Evolutionary conservation across 2,113 vertebrate genomes (phyloP), one percentile per base, ranked within the genome.

Genomic region (Leucosticte australis): DNA sequence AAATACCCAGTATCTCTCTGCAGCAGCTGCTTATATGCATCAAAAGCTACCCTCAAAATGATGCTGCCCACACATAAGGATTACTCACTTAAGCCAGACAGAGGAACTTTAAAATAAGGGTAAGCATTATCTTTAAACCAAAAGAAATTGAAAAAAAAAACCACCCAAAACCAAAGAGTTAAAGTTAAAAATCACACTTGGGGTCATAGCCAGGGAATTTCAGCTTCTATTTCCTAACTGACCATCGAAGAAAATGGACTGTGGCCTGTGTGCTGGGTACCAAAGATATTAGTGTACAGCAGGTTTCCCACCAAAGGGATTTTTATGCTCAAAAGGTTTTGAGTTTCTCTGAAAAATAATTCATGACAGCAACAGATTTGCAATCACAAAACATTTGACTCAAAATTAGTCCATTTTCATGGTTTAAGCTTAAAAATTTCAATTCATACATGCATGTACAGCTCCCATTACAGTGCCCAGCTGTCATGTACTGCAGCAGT

Each of bases 31-130:
- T 87, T 87, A 65, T 87, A 76, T 53, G 69, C 75, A 93, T 91
- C 75, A 92, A 94, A 95, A 91, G 39, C 70, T 74, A 82, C 65
- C 41, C 62, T 86, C 57, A 84, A 91, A 89, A 63, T 21, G 13
- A 84, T 87, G 77, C 87, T 92, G 62, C 94, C 94, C 74, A 96
- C 95, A 94, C 62, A 60, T 33, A 73, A 79, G 14, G 28, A 87
- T 89, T 95, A 94, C 57, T 91, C 81, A 91, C 63, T 95, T 87
- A 76, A 95, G 87, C 41, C 46, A 92, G 65, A 91, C 85, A 82
- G 41, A 64, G 44, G 68, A 86, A 84, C 15, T 69, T 79, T 44
- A 71, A 87, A 81, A 82, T 73, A 78, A 70, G 6, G 37, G 26
- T 59, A 47, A 60, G 63, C 28, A 52, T 39, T 67, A 67, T 55